phyloP scores from a whole-genome alignment of 2,113 vertebrate species.

The Cyphomyrus discorhynchus region DNA sequence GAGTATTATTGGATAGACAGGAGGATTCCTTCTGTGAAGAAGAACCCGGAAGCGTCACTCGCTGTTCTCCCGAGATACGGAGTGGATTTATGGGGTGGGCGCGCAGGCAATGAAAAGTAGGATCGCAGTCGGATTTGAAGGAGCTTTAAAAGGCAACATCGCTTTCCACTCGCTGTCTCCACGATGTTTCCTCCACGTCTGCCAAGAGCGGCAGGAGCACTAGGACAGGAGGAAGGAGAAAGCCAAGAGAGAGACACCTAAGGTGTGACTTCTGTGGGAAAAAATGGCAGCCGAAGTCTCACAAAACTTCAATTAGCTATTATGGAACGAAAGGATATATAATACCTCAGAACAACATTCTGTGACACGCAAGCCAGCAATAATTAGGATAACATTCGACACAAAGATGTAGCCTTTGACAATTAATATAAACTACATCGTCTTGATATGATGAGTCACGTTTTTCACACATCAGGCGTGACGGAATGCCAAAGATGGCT shows the following conservation, averaged over 20 bases:
- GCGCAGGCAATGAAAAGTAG: conserved; percentile 26
- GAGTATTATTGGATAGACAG: background rate
- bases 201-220: background rate
- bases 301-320: background rate
- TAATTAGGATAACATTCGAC: background rate
- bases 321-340: background rate
- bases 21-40: conserved; percentile 18
- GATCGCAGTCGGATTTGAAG: conserved; percentile 23
- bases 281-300: background rate
- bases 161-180: conserved; percentile 8
- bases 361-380: background rate
- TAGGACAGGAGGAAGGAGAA: background rate
- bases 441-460: background rate
- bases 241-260: background rate
- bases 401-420: background rate
- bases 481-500: background rate
- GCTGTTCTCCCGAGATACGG: conserved; percentile 32
- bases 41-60: conserved; percentile 23
- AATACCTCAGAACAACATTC: background rate
- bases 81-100: conserved; percentile 37
- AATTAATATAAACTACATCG: background rate
- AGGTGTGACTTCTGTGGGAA: background rate
- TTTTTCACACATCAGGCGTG: background rate
- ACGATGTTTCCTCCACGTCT: background rate
- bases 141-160: conserved; percentile 34